These are phyloP conservation scores for Sinodicranocentrus sp. DNA, from an alignment of 2,888 invertebrate species.

Conservation along the genomic window DNA sequence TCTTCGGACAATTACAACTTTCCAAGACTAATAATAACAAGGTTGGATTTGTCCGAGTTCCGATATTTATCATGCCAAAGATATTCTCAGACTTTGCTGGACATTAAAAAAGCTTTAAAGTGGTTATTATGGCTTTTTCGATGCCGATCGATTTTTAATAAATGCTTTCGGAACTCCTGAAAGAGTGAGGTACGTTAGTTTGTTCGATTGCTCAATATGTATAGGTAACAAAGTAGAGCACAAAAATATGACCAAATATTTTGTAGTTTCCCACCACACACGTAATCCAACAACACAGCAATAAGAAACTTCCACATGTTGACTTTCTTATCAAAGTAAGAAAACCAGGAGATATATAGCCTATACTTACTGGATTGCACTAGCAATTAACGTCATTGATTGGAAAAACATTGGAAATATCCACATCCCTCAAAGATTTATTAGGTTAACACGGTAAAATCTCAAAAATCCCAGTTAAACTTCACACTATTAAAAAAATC, in stretches of 20 bases:
- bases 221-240: too few relatives aligned
- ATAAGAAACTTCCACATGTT: too few relatives aligned
- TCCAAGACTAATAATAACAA: conserved; percentile 49
- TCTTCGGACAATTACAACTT: conserved; percentile 44
- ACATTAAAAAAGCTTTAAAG: background rate
- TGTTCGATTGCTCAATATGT: too few relatives aligned
- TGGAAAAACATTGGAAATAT: background rate
- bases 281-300: too few relatives aligned
- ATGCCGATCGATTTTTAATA: conserved; percentile 6
- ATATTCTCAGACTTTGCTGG: background rate
- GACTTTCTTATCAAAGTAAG: background rate
- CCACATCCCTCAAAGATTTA: conserved; percentile 64
- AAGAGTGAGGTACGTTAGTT: too few relatives aligned
- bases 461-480: too few relatives aligned
- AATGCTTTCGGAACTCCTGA: too few relatives aligned
- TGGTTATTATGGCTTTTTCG: background rate
- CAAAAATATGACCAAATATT: too few relatives aligned
- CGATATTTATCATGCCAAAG: conserved; percentile 2
- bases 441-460: conserved; percentile 30
- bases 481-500: conserved; percentile 5
- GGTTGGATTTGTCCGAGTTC: background rate
- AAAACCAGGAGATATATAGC: conserved; percentile 51
- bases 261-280: too few relatives aligned
- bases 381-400: conserved; percentile 55
- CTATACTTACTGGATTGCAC: conserved; percentile 12